Conservation (phyloP, 2,888 invertebrate species). For the Formica aserva region DNA sequence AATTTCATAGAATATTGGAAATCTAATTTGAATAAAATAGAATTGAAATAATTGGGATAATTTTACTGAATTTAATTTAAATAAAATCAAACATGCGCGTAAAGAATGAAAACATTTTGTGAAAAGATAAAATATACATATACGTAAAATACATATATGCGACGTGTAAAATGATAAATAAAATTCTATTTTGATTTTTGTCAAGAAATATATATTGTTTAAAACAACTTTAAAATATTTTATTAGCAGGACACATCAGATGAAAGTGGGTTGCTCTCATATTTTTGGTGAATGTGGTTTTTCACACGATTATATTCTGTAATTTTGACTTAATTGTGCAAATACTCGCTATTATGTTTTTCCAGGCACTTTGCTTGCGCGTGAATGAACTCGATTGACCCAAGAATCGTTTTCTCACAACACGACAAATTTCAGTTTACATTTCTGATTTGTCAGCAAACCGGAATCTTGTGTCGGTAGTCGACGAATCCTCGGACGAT, state of each 20-base stretch:
- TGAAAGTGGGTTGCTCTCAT: not conserved
- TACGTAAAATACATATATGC: not conserved
- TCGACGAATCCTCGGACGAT: slow-evolving; percentile 39
- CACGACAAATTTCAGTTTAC: slow-evolving; percentile 17
- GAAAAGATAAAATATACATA: not conserved
- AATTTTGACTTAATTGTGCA: not conserved
- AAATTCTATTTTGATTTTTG: not conserved
- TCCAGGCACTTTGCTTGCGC: not conserved
- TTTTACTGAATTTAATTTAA: not conserved
- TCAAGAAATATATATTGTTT: not conserved
- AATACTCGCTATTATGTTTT: not conserved
- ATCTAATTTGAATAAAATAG: not conserved
- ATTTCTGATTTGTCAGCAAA: slow-evolving; percentile 41
- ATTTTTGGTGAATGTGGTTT: not conserved
- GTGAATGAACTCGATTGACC: slow-evolving; percentile 39
- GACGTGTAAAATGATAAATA: not conserved
- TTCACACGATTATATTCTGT: not conserved
- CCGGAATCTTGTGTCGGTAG: slow-evolving; percentile 45
- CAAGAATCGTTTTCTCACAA: slow-evolving; percentile 14
- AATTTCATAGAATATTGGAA: not conserved
- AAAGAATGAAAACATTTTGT: not conserved
- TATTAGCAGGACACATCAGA: not conserved
- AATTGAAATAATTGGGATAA: not conserved
- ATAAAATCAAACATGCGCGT: not conserved
- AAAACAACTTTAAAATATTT: not conserved